Evolutionary conservation across 2,888 invertebrate genomes (phyloP), one percentile per base, ranked within the genome.

Genomic region (Mesochorus sp.): DNA sequence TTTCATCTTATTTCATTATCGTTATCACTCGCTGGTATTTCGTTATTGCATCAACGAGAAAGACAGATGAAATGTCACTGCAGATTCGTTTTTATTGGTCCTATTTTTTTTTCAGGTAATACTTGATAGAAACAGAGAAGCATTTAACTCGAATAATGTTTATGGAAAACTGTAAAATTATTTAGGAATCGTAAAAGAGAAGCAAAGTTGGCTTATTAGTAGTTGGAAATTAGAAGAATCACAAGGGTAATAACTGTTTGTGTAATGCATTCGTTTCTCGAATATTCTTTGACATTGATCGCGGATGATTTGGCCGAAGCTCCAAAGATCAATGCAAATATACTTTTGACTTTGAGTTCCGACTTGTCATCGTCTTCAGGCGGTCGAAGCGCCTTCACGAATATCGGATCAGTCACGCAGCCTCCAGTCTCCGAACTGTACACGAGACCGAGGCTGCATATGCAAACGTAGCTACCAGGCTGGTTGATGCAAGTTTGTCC

Each of bases 401-500:
- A 61, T 0, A 31, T 62, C 3, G 71, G 8, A 73, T 79, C 82
- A 2, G 64, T 8, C 5, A 79, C 64, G 57, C 88, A 88, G 2
- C 39, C 44, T 10, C 68, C 76, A 2, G 34, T 55, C 12, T 71
- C 42, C 1, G 68, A 0, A 26, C 81, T 81, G 76, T 85, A 86
- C 21, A 82, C 76, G 64, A 83, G 83, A 17, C 87, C 87, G 37
- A 86, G 79, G 10, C 61, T 78, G 71, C 88, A 88, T 12, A 85
- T 59, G 53, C 88, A 88, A 21, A 80, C 82, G 66, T 81, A 88
- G 42, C 80, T 28, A 12, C 94, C 93, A 0, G 92, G 92, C 55
- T 93, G 83, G 90, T 95, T 95, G 62, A 94, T 83, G 86, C 94
- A 94, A 68, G 91, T 91, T 86, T 94, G 92, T 0, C 91, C 90